phyloP scores from a whole-genome alignment of 2,113 vertebrate species.

The Benitochromis conjunctus region DNA sequence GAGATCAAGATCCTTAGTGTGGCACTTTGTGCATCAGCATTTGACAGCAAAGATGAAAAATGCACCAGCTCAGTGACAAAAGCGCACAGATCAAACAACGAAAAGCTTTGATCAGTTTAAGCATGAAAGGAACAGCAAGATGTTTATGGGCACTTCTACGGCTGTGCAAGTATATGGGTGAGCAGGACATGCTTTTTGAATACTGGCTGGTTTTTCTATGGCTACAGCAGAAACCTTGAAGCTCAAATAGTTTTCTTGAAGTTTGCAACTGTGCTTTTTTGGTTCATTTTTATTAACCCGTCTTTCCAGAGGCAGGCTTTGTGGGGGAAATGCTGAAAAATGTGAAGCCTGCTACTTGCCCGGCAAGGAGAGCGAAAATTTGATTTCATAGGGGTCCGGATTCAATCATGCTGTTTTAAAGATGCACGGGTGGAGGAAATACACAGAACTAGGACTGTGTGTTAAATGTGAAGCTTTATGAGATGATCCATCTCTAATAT shows the following conservation, averaged over 20 bases:
- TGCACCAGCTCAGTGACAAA: neutral
- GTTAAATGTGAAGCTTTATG: neutral
- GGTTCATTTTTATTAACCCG: neutral
- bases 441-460: neutral
- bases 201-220: neutral
- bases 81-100: neutral
- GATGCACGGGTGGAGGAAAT: neutral
- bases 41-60: neutral
- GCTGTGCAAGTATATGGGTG: neutral
- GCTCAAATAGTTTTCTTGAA: neutral
- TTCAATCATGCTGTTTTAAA: neutral
- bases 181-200: neutral
- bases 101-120: conserved; percentile 10
- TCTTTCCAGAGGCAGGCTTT: neutral
- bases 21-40: neutral
- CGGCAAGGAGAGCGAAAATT: neutral
- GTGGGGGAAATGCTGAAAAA: neutral
- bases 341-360: neutral
- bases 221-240: neutral
- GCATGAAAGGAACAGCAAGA: neutral
- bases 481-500: neutral
- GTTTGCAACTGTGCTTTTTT: neutral
- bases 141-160: neutral
- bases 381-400: neutral
- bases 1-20: neutral